Evolutionary conservation across 1,140 invertebrate genomes (phyloP), one percentile per base, ranked within the genome.

Genomic region (Carcinoscorpius rotundicauda): DNA sequence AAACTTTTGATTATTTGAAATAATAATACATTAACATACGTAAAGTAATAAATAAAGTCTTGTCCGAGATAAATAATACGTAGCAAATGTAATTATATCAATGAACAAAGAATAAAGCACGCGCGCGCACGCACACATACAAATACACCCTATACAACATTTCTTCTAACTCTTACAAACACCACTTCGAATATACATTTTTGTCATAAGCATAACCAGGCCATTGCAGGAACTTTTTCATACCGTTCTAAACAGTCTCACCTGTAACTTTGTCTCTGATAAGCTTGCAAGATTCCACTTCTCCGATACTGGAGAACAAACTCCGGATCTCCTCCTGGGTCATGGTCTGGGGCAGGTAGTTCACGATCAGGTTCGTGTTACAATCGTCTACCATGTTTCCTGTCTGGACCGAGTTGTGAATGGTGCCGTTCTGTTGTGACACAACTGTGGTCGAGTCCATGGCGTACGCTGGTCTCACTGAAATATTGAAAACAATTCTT

Each of bases 331-430:
- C 96, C 78, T 99, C 97, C 80, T 99, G 97, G 50, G 93, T 97
- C 97, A 99, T 99, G 64, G 91, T 97, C 81, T 99, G 97, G 60
- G 97, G 97, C 75, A 99, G 82, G 79, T 99, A 99, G 79, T 99
- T 99, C 71, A 99, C 96, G 76, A 99, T 99, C 69, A 99, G 84
- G 82, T 99, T 99, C 61, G 92, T 96, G 82, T 97, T 97, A 68
- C 88, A 91, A 78, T 95, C 92, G 80, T 93, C 91, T 71, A 86
- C 83, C 71, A 85, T 58, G 68, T 86, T 82, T 67, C 74, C 76
- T 9, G 72, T 72, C 68, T 75, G 73, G 56, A 74, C 75, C 8
- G 75, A 76, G 61, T 73, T 75, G 68, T 79, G 78, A 64, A 80
- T 70, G 51, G 75, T 76, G 58, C 84, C 84, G 77, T 86, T 85